A percentile compares a stretch with the other conserved stretches of the same genome.
Conservation (phyloP, 2,797 vertebrate genomes). For the Chrysocyon brachyurus region DNA sequence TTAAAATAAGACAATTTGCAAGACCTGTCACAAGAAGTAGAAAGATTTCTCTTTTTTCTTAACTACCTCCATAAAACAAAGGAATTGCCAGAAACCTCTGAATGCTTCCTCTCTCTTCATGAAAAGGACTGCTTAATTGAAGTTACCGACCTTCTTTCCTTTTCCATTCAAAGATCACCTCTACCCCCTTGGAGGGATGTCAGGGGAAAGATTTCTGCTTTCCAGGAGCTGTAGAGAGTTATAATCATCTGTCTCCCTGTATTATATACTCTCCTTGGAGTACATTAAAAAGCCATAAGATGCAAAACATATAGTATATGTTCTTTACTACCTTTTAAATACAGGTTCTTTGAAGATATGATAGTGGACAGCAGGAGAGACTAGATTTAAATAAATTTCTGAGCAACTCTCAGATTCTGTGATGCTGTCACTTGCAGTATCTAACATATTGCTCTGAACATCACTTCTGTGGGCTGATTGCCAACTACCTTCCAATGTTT, state of each 20-base stretch:
- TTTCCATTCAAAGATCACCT: conserved; percentile 70
- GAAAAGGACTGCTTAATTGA: conserved; percentile 75
- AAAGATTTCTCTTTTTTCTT: conserved; percentile 83
- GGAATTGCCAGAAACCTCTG: conserved; percentile 83
- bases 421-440: background rate
- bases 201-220: conserved; percentile 43
- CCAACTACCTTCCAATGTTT: background rate
- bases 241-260: background rate
- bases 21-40: conserved; percentile 79
- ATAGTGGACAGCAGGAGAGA: background rate
- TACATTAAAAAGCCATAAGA: conserved; percentile 65
- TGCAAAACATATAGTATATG: conserved; percentile 48
- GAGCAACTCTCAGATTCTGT: conserved; percentile 1
- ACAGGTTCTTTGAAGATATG: conserved; percentile 26
- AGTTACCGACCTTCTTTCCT: conserved; percentile 60
- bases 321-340: conserved; percentile 27
- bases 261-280: conserved; percentile 35
- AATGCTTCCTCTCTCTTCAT: conserved; percentile 64
- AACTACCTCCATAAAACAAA: conserved; percentile 87
- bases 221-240: conserved; percentile 29
- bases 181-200: background rate
- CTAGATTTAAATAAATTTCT: conserved; percentile 45
- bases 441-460: background rate
- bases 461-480: background rate
- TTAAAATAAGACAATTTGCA: conserved; percentile 85